These are phyloP conservation scores for Avahi laniger DNA, from an alignment of 2,797 vertebrate genomes.

Conservation along the genomic window DNA sequence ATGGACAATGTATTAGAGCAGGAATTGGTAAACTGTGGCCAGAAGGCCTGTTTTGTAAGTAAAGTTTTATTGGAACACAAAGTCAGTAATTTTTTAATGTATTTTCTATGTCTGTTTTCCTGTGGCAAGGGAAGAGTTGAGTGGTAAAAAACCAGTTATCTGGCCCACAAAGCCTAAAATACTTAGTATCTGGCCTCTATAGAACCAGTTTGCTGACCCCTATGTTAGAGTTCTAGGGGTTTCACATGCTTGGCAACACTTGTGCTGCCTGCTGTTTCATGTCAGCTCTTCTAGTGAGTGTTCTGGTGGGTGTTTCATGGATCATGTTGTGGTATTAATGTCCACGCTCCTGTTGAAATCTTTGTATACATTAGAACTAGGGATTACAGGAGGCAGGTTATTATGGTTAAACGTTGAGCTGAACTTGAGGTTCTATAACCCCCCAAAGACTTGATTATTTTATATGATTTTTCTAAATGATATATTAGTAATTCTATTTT, in stretches of 20 bases:
- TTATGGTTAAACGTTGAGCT: background rate
- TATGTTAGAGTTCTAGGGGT: background rate
- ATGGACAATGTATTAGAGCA: background rate
- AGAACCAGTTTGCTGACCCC: background rate
- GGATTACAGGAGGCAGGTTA: background rate
- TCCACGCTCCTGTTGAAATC: background rate
- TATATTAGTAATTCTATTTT: background rate
- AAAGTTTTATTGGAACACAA: background rate
- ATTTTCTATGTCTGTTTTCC: background rate
- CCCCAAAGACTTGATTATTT: background rate
- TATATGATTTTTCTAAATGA: background rate
- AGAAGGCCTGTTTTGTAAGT: background rate
- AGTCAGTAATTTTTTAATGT: background rate
- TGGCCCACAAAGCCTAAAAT: background rate
- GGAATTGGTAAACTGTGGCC: background rate
- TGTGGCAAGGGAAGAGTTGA: background rate
- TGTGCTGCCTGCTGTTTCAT: background rate
- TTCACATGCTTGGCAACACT: background rate
- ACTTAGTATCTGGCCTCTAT: background rate
- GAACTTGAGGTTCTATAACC: background rate
- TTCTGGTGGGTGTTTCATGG: background rate
- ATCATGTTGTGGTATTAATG: background rate
- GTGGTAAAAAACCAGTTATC: background rate
- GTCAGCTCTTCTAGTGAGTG: background rate
- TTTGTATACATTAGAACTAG: background rate